Evolutionary conservation across 2,888 invertebrate genomes (phyloP).

Genomic region (Platynereis dumerilii): DNA sequence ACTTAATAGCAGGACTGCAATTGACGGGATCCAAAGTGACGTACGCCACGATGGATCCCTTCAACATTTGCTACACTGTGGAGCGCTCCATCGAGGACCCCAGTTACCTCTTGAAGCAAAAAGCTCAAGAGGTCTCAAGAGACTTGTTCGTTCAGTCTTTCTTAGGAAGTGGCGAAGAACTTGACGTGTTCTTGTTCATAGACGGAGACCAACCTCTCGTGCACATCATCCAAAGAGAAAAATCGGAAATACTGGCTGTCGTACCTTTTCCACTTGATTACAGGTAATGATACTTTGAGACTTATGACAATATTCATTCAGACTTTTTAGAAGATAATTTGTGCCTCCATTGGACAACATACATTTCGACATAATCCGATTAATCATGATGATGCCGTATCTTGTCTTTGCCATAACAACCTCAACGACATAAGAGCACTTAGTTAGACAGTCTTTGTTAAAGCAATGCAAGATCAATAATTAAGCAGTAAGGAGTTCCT

Average conservation of each 20-base stretch:
- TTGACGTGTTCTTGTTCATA: conserved; percentile 20
- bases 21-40: conserved; percentile 11
- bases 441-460: too few species aligned
- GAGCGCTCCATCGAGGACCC: not conserved
- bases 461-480: too few species aligned
- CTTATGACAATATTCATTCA: not conserved
- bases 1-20: conserved; percentile 20
- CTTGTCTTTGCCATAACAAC: too few species aligned
- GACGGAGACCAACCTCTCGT: conserved; percentile 15
- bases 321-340: too few species aligned
- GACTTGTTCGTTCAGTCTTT: conserved; percentile 20
- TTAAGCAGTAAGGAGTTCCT: too few species aligned
- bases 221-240: conserved; percentile 8
- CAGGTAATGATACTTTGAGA: conserved; percentile 24
- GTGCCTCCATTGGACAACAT: too few species aligned
- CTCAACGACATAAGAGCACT: too few species aligned
- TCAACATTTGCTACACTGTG: conserved; percentile 18
- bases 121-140: conserved; percentile 7
- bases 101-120: not conserved
- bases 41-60: conserved; percentile 12
- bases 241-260: conserved; percentile 6
- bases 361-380: too few species aligned
- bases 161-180: conserved; percentile 27
- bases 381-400: too few species aligned
- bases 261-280: conserved; percentile 21